These are phyloP conservation scores for Heliothis subflexa DNA, from an alignment of 1,140 invertebrate species.

Conservation along the genomic window DNA sequence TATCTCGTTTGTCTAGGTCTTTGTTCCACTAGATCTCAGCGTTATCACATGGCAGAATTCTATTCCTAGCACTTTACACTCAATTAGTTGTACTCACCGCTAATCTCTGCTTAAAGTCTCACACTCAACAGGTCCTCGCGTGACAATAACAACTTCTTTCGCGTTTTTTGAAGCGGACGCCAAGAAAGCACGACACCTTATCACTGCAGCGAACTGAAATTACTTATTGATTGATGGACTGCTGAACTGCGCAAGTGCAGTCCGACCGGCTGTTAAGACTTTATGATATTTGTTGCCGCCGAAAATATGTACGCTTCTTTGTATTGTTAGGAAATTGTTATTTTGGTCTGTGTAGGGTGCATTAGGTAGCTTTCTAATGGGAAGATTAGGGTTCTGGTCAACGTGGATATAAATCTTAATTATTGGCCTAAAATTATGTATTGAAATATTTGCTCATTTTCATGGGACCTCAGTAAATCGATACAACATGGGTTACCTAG, in stretches of 20 bases:
- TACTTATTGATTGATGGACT: slow-evolving; percentile 23
- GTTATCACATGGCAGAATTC: not conserved
- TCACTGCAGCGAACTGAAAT: not conserved
- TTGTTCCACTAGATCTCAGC: not conserved
- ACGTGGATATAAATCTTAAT: too few relatives aligned
- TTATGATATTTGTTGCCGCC: slow-evolving; percentile 1
- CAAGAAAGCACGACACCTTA: not conserved
- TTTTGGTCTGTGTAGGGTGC: too few relatives aligned
- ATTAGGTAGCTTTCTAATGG: too few relatives aligned
- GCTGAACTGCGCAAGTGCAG: slow-evolving; percentile 25
- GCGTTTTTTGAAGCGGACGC: not conserved
- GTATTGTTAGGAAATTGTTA: too few relatives aligned
- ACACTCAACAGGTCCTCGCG: slow-evolving; percentile 27
- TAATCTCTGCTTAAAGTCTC: not conserved
- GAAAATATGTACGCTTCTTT: not conserved
- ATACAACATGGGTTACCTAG: too few relatives aligned
- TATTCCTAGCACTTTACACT: too few relatives aligned
- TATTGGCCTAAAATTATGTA: too few relatives aligned
- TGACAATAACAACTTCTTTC: not conserved
- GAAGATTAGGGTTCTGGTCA: too few relatives aligned
- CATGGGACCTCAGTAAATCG: too few relatives aligned
- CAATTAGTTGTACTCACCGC: not conserved
- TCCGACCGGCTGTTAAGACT: not conserved
- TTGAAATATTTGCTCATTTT: too few relatives aligned
- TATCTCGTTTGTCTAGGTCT: not conserved